Evolutionary conservation across 2,113 vertebrate genomes (phyloP), one percentile per base, ranked within the genome.

Genomic region (Sciurus niger): DNA sequence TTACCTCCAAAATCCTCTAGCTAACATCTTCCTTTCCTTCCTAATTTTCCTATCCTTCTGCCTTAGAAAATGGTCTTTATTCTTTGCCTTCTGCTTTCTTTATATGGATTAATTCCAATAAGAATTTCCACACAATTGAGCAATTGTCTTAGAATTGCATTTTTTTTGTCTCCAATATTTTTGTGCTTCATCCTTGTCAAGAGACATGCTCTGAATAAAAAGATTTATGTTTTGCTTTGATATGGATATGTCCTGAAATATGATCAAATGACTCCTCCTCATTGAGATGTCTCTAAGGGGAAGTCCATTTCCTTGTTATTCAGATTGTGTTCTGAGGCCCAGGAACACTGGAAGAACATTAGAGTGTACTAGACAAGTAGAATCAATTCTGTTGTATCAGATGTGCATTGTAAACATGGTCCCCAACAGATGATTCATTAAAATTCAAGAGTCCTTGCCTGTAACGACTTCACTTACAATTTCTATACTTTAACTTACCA

Each of bases 181-280:
- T 85, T 37, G 9, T 91, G 37, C 32, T 78, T 78, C 6, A 28
- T 20, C 14, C 55, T 22, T 79, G 43, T 13, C 14, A 77, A 73
- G 28, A 89, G 84, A 94, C 78, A 77, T 5, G 9, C 11, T 84
- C 14, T 89, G 18, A 77, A 88, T 37, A 9, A 68, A 90, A 73
- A 94, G 96, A 65, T 30, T 80, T 46, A 92, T 74, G n/a, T 9
- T 90, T 80, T 90, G 68, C 37, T 48, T 55, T 8, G 43, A 84
- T 9, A 28, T 43, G 93, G 22, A 46, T 77, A 10, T 17, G 63
- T 70, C 30, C 78, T 70, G 2, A 90, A 84, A 20, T 79, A 24
- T 4, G 48, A 46, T 40, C 30, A 32, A 51, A 53, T 0, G 32
- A 28, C 32, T 79, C 46, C 6, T 48, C 40, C 78, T 70, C 18